Conservation (phyloP, 2,888 invertebrate genomes). For the Sclerodermus sp. region DNA sequence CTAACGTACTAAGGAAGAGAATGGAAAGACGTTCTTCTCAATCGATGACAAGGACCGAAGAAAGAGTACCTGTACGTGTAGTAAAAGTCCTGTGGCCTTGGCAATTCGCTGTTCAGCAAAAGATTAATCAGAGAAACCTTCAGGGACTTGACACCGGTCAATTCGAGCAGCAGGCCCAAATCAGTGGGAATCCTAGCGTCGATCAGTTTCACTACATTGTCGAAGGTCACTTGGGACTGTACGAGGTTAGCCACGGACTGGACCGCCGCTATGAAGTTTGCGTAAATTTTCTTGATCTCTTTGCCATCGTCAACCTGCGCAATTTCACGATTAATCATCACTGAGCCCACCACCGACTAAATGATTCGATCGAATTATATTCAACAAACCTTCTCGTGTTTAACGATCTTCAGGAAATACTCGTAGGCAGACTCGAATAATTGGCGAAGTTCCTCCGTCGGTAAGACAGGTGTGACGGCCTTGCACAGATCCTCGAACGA, state of each 20-base stretch:
- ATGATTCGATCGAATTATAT: constrained; percentile 12
- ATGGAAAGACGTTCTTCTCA: too few relatives aligned
- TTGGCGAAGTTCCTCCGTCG: constrained; percentile 67
- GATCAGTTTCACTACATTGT: constrained; percentile 49
- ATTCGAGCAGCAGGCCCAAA: constrained; percentile 49
- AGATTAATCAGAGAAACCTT: constrained; percentile 66
- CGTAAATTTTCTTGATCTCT: constrained; percentile 66
- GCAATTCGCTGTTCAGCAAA: constrained; percentile 64
- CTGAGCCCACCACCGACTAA: too few relatives aligned
- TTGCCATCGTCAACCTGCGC: constrained; percentile 65
- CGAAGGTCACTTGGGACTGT: constrained; percentile 53
- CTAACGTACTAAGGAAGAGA: too few relatives aligned
- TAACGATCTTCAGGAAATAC: constrained; percentile 60
- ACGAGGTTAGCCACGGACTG: constrained; percentile 61
- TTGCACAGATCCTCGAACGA: constrained; percentile 63
- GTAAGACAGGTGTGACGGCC: constrained; percentile 63
- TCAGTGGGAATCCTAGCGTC: constrained; percentile 55
- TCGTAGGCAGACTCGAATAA: constrained; percentile 64
- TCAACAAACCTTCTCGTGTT: constrained; percentile 60
- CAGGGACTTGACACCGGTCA: constrained; percentile 64
- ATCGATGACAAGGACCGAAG: background rate
- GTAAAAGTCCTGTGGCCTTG: constrained; percentile 61
- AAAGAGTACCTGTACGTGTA: constrained; percentile 61
- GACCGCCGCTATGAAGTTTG: constrained; percentile 63
- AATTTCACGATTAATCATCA: background rate